Base-by-base conservation (phyloP, 2,113 vertebrate genomes). In the Amblyopsis rosae region DNA sequence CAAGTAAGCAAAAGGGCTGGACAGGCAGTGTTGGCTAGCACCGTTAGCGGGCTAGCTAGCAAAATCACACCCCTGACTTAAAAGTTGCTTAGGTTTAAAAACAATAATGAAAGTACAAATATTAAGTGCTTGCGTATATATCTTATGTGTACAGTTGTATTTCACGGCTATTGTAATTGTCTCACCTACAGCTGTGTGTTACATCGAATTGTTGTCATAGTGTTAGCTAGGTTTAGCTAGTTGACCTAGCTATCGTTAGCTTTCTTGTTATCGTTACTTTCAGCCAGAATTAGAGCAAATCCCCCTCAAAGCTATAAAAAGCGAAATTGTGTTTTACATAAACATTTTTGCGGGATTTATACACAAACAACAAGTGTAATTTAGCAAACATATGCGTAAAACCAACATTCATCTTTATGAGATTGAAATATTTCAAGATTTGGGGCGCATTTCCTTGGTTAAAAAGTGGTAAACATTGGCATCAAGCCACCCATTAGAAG, bases 251-350 rank as follows among this genome's bases (percentile, higher is more conserved):
- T 82, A 82, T 63, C 72, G 72, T 62, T 90, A 91, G 84, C 87
- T 32, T 26, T 32, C 59, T 69, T 76, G 90, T 86, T 87, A 86
- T 86, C 88, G 83, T 85, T 86, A 86, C 85, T 75, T 85, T 69
- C 75, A 84, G 72, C 78, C 81, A 55, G 86, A 89, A 89, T 79
- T 80, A 86, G 85, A 79, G 26, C 82, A 87, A 88, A 86, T 84
- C 82, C 87, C 73, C 7, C 15, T 75, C 73, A 73, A 77, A 63
- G 78, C 59, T 55, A 72, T 6, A 82, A 88, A 81, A 81, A 85
- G 83, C 68, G 73, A 8, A 53, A 15, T 60, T 35, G 70, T 56
- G 59, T 73, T 45, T 64, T 70, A 59, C 35, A 41, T 19, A 33
- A 51, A 4, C 9, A 12, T 61, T 64, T 0, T 49, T 65, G 9